A percentile compares a stretch with the other conserved stretches of the same genome.
Evolutionary conservation across 2,888 invertebrate species (phyloP).

Genomic region (Melipona beecheii): DNA sequence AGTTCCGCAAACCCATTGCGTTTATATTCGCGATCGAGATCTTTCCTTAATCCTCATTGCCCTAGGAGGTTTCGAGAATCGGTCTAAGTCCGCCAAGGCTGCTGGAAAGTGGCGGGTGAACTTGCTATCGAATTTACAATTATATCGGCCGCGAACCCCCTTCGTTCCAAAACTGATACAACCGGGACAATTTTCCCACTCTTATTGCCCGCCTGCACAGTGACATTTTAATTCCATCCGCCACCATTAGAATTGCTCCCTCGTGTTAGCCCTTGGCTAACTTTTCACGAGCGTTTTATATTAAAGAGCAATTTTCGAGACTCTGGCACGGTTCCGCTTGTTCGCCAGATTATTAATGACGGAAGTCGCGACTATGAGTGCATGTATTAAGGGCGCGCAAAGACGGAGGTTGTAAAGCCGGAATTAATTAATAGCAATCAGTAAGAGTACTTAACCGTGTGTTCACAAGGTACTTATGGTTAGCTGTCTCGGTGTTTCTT

Average conservation of each 20-base stretch:
- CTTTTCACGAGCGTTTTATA: conserved; percentile 26
- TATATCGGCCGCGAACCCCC: conserved; percentile 19
- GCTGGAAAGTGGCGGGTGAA: conserved; percentile 45
- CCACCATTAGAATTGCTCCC: not conserved
- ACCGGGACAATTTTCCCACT: not conserved
- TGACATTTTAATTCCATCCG: conserved; percentile 7
- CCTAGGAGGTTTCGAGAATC: conserved; percentile 67
- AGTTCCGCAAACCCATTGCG: conserved; percentile 59
- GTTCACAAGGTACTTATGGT: conserved; percentile 38
- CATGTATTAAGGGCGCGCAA: conserved; percentile 45
- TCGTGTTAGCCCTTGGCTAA: not conserved
- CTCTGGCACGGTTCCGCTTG: conserved; percentile 17
- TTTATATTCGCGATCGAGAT: conserved; percentile 70
- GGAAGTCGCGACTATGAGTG: conserved; percentile 47
- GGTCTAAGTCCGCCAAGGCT: conserved; percentile 63
- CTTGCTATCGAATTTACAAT: conserved; percentile 62
- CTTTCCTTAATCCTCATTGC: conserved; percentile 65
- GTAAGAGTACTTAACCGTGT: conserved; percentile 57
- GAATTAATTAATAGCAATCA: conserved; percentile 70
- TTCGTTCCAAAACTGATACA: not conserved
- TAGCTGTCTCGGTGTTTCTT: conserved; percentile 3
- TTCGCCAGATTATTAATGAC: conserved; percentile 52
- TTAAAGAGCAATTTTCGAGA: conserved; percentile 35
- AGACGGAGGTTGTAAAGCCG: conserved; percentile 57
- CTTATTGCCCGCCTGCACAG: not conserved